These are phyloP conservation scores for Bombus soroeensis DNA, from an alignment of 1,140 invertebrate species.

Conservation along the genomic window DNA sequence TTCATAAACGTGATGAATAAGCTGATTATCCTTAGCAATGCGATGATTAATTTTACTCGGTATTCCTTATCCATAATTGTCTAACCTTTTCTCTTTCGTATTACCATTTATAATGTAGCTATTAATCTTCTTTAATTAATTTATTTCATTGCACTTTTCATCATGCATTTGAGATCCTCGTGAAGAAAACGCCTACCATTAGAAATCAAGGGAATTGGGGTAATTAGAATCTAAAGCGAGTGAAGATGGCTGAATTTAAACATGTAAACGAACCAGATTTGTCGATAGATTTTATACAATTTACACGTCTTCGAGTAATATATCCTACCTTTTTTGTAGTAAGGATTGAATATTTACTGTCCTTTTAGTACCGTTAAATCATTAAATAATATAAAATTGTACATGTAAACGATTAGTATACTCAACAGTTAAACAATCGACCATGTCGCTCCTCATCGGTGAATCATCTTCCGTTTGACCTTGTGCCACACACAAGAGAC, in stretches of 20 bases:
- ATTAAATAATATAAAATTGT: not conserved
- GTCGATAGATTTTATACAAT: not conserved
- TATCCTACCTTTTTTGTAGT: not conserved
- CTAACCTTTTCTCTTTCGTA: not conserved
- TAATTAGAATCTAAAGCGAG: constrained; percentile 17
- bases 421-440: constrained; percentile 31
- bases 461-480: constrained; percentile 70
- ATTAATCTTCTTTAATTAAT: not conserved
- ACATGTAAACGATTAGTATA: constrained; percentile 15
- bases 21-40: constrained; percentile 57
- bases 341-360: not conserved
- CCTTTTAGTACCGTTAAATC: not conserved
- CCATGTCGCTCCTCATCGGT: constrained; percentile 46
- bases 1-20: constrained; percentile 45
- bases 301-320: not conserved
- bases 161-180: not conserved
- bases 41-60: constrained; percentile 27
- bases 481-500: constrained; percentile 59
- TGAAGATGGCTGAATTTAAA: constrained; percentile 12
- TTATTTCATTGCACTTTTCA: not conserved
- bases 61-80: constrained; percentile 1
- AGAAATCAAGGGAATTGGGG: not conserved
- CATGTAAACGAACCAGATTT: not conserved
- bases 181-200: not conserved
- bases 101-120: not conserved